These are phyloP conservation scores for Epinephelus awoara DNA, from an alignment of 2,797 vertebrate species.

Conservation along the genomic window DNA sequence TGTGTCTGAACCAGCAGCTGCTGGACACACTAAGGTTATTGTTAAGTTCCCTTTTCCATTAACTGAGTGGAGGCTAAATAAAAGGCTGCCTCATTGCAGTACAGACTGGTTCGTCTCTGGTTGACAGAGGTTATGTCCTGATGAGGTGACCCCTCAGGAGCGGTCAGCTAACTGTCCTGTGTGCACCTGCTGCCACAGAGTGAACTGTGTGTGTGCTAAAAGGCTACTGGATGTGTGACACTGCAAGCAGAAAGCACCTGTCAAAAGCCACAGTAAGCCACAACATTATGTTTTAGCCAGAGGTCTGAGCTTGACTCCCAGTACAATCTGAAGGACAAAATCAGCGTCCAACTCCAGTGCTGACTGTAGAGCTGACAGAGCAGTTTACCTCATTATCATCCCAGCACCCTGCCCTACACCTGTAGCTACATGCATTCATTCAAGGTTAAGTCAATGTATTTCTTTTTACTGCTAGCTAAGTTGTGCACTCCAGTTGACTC, in stretches of 20 bases:
- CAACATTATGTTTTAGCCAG: constrained; percentile 37
- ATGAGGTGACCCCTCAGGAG: constrained; percentile 19
- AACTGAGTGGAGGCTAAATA: background rate
- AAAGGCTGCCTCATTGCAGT: background rate
- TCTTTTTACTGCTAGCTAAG: background rate
- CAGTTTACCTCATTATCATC: constrained; percentile 12
- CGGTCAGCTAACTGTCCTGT: constrained; percentile 24
- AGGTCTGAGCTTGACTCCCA: constrained; percentile 37
- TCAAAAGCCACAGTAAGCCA: constrained; percentile 10
- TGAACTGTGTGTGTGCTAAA: constrained; percentile 4
- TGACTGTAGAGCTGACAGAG: constrained; percentile 21
- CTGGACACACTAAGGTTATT: background rate
- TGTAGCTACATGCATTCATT: background rate
- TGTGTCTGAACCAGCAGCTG: background rate
- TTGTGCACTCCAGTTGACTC: background rate
- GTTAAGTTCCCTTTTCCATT: background rate
- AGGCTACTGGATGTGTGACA: constrained; percentile 6
- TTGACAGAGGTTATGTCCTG: constrained; percentile 32
- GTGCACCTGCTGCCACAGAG: constrained; percentile 36
- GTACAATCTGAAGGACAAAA: constrained; percentile 31
- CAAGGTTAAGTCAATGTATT: background rate
- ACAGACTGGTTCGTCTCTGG: background rate
- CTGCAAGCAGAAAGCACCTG: constrained; percentile 4
- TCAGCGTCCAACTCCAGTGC: constrained; percentile 8
- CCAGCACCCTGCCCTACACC: background rate